Percentiles rank a stretch among this genome's conserved stretches.
Evolutionary conservation across 2,113 vertebrate species (phyloP).

Genomic region (Vicugna pacos): DNA sequence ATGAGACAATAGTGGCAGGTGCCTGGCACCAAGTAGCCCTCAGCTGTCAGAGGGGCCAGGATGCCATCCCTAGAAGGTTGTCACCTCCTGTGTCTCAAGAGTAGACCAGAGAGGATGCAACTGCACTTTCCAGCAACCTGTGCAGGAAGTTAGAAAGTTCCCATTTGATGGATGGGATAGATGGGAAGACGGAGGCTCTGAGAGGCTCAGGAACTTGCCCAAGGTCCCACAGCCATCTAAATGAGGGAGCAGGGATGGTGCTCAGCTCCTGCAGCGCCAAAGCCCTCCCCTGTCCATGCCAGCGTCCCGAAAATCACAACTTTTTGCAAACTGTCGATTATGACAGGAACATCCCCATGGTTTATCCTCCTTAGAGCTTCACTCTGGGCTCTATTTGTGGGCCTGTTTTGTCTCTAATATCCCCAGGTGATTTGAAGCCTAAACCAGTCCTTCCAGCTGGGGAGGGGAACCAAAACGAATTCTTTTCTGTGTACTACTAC

Average conservation of each 20-base stretch:
- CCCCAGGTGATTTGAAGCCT: neutral
- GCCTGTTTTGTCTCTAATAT: accelerated
- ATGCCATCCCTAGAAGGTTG: accelerated
- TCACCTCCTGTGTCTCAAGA: neutral
- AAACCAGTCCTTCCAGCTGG: neutral
- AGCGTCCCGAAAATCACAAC: accelerated
- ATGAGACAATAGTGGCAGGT: accelerated
- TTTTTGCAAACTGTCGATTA: neutral
- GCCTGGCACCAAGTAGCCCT: accelerated
- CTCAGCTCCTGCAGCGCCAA: too few relatives aligned
- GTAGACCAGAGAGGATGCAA: neutral
- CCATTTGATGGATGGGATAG: neutral
- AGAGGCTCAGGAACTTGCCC: neutral
- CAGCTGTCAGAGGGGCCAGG: neutral
- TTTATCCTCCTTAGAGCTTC: neutral
- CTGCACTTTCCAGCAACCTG: neutral
- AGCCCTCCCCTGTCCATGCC: accelerated
- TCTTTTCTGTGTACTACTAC: neutral
- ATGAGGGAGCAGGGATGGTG: accelerated
- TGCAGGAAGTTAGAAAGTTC: neutral
- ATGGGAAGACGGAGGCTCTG: neutral
- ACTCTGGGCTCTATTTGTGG: neutral
- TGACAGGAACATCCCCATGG: accelerated
- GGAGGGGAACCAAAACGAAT: neutral
- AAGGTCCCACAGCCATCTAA: neutral